Evolutionary conservation across 2,113 vertebrate genomes (phyloP).

Genomic region (Scomber colias): DNA sequence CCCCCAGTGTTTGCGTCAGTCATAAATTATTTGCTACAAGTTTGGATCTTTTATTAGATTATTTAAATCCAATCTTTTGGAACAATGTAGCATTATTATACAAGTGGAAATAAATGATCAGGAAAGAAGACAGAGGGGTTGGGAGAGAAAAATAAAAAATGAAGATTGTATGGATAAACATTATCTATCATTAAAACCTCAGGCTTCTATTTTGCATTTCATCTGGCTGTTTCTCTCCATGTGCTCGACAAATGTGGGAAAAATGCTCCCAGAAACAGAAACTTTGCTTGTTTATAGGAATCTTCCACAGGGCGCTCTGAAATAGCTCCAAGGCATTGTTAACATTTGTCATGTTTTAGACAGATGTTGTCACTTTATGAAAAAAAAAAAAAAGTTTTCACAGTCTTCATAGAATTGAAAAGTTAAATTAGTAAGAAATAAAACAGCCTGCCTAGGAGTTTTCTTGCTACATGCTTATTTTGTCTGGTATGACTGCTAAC

Average conservation of each 20-base stretch:
- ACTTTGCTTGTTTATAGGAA: too few species aligned
- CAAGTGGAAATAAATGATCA: not conserved
- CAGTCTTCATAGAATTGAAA: too few species aligned
- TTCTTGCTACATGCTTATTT: too few species aligned
- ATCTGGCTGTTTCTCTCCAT: not conserved
- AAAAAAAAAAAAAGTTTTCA: too few species aligned
- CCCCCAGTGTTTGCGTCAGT: not conserved
- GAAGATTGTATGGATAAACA: not conserved
- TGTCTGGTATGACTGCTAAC: too few species aligned
- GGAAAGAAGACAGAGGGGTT: not conserved
- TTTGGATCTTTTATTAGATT: not conserved
- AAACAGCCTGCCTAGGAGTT: too few species aligned
- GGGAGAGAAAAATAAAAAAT: not conserved
- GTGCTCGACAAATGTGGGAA: not conserved
- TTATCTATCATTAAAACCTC: not conserved
- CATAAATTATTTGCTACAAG: slow-evolving; percentile 6
- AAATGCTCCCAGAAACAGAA: not conserved
- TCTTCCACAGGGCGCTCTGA: too few species aligned
- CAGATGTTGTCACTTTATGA: too few species aligned
- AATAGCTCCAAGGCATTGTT: too few species aligned
- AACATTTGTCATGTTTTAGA: too few species aligned
- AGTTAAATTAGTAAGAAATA: too few species aligned
- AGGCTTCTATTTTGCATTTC: slow-evolving; percentile 5
- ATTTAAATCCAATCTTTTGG: not conserved
- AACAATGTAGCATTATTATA: not conserved